Conservation (phyloP, 2,888 invertebrate species). For the Odontocolon sp. region DNA sequence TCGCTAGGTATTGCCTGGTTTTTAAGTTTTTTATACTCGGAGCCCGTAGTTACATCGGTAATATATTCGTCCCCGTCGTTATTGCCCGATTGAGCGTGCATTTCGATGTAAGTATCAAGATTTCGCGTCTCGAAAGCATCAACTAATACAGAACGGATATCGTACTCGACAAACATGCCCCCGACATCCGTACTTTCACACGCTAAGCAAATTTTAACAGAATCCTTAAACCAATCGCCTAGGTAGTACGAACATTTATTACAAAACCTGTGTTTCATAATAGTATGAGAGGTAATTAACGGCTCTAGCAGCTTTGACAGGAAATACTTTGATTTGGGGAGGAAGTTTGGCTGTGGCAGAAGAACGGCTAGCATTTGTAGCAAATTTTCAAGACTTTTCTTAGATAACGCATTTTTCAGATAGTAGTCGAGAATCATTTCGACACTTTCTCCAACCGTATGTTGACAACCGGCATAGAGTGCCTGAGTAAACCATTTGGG, state of each 20-base stretch:
- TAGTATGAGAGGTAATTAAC: neutral
- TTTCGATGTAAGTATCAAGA: conserved; percentile 1
- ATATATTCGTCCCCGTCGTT: neutral
- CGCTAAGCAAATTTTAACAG: neutral
- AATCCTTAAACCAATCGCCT: conserved; percentile 7
- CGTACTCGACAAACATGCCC: conserved; percentile 5
- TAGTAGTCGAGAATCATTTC: conserved; percentile 23
- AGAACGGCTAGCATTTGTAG: conserved; percentile 3
- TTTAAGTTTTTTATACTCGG: conserved; percentile 12
- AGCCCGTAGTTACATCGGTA: conserved; percentile 10
- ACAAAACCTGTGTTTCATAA: conserved; percentile 24
- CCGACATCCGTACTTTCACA: neutral
- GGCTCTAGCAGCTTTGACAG: conserved; percentile 14
- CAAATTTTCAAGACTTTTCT: conserved; percentile 20
- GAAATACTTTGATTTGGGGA: conserved; percentile 12
- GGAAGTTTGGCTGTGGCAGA: conserved; percentile 32
- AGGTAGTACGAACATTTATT: conserved; percentile 18
- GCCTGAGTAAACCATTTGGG: neutral
- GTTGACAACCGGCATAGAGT: neutral
- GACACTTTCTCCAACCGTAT: neutral
- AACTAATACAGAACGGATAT: neutral
- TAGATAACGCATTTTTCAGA: conserved; percentile 18
- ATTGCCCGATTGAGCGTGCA: neutral
- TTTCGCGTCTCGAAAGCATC: conserved; percentile 8
- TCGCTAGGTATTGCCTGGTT: neutral